Conservation (phyloP, 2,797 vertebrate genomes). For the Champsocephalus esox region DNA sequence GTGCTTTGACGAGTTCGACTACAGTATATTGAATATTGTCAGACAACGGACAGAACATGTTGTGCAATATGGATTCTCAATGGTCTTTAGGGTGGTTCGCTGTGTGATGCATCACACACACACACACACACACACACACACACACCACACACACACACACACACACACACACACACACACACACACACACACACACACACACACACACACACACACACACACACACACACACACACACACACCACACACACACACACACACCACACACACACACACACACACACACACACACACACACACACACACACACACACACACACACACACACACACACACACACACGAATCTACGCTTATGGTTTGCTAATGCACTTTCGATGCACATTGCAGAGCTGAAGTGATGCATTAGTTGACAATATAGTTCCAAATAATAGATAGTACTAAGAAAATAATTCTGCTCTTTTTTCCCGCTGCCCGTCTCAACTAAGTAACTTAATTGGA, state of each 20-base stretch:
- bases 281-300: too few relatives aligned
- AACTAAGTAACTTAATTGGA: conserved; percentile 38
- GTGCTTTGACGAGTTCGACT: conserved; percentile 13
- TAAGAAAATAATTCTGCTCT: not conserved
- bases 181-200: too few relatives aligned
- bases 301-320: too few relatives aligned
- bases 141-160: too few relatives aligned
- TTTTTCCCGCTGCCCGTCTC: conserved; percentile 15
- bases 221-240: too few relatives aligned
- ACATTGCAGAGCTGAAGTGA: not conserved
- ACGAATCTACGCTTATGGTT: too few relatives aligned
- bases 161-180: too few relatives aligned
- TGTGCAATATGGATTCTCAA: not conserved
- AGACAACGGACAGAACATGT: not conserved
- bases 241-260: too few relatives aligned
- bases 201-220: too few relatives aligned
- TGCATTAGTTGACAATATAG: not conserved
- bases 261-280: too few relatives aligned
- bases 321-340: too few relatives aligned
- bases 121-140: too few relatives aligned
- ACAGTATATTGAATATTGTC: not conserved
- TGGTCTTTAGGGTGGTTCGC: not conserved
- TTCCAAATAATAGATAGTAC: not conserved
- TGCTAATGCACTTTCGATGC: not conserved
- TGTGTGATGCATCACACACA: not conserved